Evolutionary conservation across 2,888 invertebrate genomes (phyloP).

Genomic region (Lobophora halterata): DNA sequence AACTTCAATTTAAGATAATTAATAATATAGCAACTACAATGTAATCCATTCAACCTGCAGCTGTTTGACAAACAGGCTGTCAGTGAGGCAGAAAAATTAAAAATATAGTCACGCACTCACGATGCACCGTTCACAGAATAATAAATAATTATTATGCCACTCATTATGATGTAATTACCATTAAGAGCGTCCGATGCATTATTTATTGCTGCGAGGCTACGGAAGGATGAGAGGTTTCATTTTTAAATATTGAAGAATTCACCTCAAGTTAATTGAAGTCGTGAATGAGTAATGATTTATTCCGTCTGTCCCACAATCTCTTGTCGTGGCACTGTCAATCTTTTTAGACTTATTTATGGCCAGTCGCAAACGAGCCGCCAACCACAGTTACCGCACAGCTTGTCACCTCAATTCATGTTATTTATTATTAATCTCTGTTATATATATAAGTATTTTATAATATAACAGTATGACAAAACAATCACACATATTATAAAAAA

Average conservation of each 20-base stretch:
- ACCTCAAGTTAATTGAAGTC: constrained; percentile 6
- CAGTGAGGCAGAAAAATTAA: constrained; percentile 39
- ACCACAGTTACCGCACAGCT: too few species aligned
- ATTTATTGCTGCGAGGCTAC: constrained; percentile 41
- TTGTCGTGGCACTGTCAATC: too few species aligned
- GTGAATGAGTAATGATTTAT: too few species aligned
- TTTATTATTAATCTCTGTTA: too few species aligned
- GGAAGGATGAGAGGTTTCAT: constrained; percentile 9
- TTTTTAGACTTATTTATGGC: too few species aligned
- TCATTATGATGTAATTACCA: constrained; percentile 67
- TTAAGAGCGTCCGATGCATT: constrained; percentile 55
- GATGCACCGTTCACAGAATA: constrained; percentile 49
- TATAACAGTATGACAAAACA: too few species aligned
- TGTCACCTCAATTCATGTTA: too few species aligned
- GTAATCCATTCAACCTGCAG: constrained; percentile 17
- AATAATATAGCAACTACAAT: constrained; percentile 14
- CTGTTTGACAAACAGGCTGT: constrained; percentile 17
- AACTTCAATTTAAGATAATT: too few species aligned
- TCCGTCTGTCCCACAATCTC: too few species aligned
- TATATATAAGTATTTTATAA: too few species aligned
- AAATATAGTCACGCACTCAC: constrained; percentile 55
- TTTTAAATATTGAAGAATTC: constrained; percentile 11
- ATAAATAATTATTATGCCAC: constrained; percentile 60
- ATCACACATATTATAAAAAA: too few species aligned
- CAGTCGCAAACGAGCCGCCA: too few species aligned